Percentiles rank a stretch among this genome's conserved stretches.
Evolutionary conservation across 2,113 vertebrate genomes (phyloP).

Genomic region (Pionites leucogaster): DNA sequence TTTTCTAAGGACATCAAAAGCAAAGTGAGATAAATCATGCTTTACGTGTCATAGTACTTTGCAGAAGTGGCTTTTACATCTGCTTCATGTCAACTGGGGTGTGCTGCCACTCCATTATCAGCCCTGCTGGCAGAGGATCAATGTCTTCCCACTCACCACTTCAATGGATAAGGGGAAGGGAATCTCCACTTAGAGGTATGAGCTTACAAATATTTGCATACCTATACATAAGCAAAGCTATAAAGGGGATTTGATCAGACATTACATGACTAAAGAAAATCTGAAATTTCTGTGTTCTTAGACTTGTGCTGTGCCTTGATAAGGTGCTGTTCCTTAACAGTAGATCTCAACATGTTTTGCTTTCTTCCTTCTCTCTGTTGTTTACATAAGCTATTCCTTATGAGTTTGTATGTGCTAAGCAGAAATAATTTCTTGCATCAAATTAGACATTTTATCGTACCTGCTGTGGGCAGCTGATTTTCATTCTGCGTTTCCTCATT

Average conservation of each 20-base stretch:
- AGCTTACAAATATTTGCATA: neutral
- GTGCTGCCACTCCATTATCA: neutral
- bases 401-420: neutral
- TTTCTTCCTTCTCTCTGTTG: neutral
- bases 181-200: neutral
- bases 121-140: accelerated
- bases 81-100: accelerated
- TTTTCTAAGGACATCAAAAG: neutral
- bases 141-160: neutral
- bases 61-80: neutral
- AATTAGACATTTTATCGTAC: neutral
- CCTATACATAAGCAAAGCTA: neutral
- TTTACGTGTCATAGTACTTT: accelerated
- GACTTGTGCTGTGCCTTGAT: neutral
- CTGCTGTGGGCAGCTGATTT: neutral
- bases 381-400: neutral
- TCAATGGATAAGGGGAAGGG: neutral
- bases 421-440: neutral
- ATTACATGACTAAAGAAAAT: neutral
- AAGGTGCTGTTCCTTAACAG: neutral
- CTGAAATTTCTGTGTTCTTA: neutral
- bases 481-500: neutral
- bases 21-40: neutral
- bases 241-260: neutral
- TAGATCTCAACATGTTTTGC: neutral